phyloP scores from a whole-genome alignment of 2,113 vertebrate species.

The Todiramphus saurophagus region DNA sequence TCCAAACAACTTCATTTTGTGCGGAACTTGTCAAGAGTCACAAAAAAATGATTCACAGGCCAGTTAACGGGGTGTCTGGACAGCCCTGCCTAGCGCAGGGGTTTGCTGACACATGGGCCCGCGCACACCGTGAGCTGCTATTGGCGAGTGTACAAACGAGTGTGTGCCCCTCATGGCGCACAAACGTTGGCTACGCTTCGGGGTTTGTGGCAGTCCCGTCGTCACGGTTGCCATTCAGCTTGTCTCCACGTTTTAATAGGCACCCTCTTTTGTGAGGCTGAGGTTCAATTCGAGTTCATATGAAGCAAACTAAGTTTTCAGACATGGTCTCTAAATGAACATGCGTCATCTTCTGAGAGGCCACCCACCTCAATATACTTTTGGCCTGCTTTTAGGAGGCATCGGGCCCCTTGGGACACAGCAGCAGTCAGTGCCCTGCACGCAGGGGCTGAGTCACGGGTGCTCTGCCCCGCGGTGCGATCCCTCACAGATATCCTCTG shows the following conservation, averaged over 20 bases:
- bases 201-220: neutral
- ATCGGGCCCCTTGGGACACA: neutral
- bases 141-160: neutral
- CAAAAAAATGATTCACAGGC: neutral
- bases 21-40: neutral
- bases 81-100: neutral
- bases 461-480: neutral
- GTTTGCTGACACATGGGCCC: neutral
- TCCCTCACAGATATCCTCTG: neutral
- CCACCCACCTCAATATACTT: neutral
- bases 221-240: conserved; percentile 44
- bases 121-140: neutral
- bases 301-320: conserved; percentile 18
- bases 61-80: neutral
- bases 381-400: neutral
- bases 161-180: neutral
- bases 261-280: neutral
- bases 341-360: neutral
- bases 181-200: neutral
- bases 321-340: neutral
- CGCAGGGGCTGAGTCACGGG: neutral
- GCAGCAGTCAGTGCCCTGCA: neutral
- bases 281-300: conserved; percentile 50
- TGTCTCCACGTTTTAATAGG: conserved; percentile 29
- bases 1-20: neutral